A percentile compares a stretch with the other conserved stretches of the same genome.
phyloP scores from a whole-genome alignment of 92 coral and sea anemone genomes.

The Bergia sp. region DNA sequence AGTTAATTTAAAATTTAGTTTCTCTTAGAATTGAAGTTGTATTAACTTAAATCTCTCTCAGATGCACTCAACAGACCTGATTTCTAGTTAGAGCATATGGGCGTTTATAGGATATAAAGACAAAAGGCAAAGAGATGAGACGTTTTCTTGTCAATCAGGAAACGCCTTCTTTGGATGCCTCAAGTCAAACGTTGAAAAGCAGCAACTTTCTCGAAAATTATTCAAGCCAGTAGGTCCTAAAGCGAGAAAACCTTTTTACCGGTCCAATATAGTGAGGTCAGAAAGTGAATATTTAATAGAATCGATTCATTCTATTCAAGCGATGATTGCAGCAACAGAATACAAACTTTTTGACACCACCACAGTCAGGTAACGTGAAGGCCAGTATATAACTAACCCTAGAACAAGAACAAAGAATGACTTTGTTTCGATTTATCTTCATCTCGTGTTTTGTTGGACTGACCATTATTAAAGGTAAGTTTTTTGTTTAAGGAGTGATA shows the following conservation, averaged over 20 bases:
- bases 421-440: no score
- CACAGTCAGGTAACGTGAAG: background rate
- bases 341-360: background rate
- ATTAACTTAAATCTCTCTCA: background rate
- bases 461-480: no score
- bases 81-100: no score
- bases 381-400: no score
- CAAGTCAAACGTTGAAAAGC: no score
- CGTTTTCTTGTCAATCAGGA: background rate
- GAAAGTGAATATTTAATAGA: background rate
- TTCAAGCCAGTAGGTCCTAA: background rate
- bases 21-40: background rate
- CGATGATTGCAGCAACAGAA: background rate
- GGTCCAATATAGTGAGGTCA: background rate
- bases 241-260: background rate
- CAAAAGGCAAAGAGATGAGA: background rate
- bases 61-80: no score
- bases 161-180: background rate
- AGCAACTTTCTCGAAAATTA: background rate
- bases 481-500: no score
- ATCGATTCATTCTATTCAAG: background rate
- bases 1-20: no score
- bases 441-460: no score
- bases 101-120: no score
- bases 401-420: no score